Conservation (phyloP, 1,140 invertebrate species). For the Globodera rostochiensis region DNA sequence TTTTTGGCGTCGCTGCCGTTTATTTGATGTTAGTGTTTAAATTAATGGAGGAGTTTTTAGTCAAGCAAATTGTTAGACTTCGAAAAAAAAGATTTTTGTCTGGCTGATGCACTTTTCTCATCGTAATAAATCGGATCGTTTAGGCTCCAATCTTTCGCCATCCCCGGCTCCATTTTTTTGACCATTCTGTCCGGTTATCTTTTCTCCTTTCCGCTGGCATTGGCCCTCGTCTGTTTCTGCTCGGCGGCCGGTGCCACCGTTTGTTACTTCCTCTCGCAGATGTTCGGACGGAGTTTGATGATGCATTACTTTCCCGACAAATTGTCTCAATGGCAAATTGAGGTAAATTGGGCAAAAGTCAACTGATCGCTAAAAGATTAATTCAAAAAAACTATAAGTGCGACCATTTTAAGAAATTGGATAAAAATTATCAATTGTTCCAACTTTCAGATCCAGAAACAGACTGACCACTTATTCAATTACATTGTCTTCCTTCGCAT, state of each 20-base stretch:
- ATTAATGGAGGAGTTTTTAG: constrained; percentile 2
- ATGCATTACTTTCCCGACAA: constrained; percentile 85
- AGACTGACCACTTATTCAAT: constrained; percentile 85
- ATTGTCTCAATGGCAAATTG: constrained; percentile 80
- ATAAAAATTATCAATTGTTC: too few species aligned
- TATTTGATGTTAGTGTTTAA: constrained; percentile 84
- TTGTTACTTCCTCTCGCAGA: constrained; percentile 88
- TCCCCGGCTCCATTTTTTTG: constrained; percentile 96
- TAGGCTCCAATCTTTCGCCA: constrained; percentile 92
- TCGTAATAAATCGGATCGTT: constrained; percentile 27
- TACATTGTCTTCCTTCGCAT: constrained; percentile 96
- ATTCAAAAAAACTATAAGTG: too few species aligned
- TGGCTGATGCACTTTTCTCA: constrained; percentile 26
- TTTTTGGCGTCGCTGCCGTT: constrained; percentile 83
- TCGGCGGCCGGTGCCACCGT: constrained; percentile 91
- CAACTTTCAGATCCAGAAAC: constrained; percentile 74
- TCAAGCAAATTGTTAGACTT: not conserved
- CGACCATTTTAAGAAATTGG: too few species aligned
- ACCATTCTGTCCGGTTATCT: constrained; percentile 96
- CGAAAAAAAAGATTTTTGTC: not conserved
- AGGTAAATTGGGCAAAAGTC: constrained; percentile 70
- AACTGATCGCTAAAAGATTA: constrained; percentile 33
- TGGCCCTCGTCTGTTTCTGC: constrained; percentile 89
- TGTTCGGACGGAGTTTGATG: constrained; percentile 82
- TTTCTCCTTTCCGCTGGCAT: constrained; percentile 86